phyloP scores from a whole-genome alignment of 2,888 invertebrate species.

The Limenitis camilla region DNA sequence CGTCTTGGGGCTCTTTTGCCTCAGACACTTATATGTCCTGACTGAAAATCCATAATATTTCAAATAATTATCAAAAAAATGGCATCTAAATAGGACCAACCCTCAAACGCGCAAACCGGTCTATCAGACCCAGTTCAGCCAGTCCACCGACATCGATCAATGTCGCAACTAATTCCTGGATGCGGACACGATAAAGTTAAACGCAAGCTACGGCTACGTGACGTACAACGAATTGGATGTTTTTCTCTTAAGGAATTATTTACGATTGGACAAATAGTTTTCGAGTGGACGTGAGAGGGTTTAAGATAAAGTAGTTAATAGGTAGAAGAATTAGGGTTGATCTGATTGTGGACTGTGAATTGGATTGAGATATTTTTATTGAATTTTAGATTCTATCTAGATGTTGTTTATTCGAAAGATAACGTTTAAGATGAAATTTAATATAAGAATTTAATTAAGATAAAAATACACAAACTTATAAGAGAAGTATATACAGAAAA shows the following conservation, averaged over 20 bases:
- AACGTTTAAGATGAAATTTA: neutral
- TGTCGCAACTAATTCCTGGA: conserved; percentile 43
- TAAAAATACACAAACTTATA: conserved; percentile 3
- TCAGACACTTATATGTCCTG: too few relatives aligned
- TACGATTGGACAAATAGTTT: conserved; percentile 53
- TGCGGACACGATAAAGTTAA: conserved; percentile 41
- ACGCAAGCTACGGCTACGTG: conserved; percentile 34
- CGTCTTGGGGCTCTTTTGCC: too few relatives aligned
- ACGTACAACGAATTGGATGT: conserved; percentile 38
- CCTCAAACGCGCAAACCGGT: conserved; percentile 18
- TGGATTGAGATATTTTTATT: conserved; percentile 12
- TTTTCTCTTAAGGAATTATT: conserved; percentile 49
- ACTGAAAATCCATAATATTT: too few relatives aligned
- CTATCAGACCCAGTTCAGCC: conserved; percentile 28
- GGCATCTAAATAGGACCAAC: too few relatives aligned
- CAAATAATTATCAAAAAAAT: too few relatives aligned
- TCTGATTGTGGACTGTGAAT: conserved; percentile 18
- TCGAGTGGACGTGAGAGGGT: conserved; percentile 39
- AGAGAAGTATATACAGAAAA: too few relatives aligned
- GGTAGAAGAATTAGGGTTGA: conserved; percentile 26
- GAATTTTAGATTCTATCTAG: conserved; percentile 2
- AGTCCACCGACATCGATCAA: conserved; percentile 35
- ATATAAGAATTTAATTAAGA: too few relatives aligned
- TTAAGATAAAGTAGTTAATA: conserved; percentile 34
- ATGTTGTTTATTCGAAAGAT: neutral